phyloP scores from a whole-genome alignment of 2,797 vertebrate species.

The Gadopsis bispinosus region DNA sequence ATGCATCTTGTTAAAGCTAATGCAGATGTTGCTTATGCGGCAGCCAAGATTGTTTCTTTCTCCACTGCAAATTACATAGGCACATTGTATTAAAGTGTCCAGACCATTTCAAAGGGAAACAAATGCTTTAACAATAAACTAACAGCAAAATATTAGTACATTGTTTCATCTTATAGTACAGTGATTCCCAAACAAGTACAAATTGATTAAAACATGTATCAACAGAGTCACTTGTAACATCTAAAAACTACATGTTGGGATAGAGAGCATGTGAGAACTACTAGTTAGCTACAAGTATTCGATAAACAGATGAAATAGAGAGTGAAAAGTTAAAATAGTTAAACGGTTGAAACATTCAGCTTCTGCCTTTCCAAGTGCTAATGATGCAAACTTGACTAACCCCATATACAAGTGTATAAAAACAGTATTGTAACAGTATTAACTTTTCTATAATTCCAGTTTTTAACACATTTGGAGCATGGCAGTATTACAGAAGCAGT shows the following conservation, averaged over 20 bases:
- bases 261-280: neutral
- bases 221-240: neutral
- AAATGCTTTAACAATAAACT: neutral
- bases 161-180: neutral
- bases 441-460: neutral
- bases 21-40: conserved; percentile 29
- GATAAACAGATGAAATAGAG: neutral
- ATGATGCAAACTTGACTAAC: neutral
- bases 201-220: neutral
- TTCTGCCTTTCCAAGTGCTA: neutral
- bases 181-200: neutral
- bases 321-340: neutral
- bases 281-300: neutral
- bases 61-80: neutral
- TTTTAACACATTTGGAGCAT: neutral
- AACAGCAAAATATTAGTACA: neutral
- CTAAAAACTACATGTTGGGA: no score
- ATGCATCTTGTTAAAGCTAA: conserved; percentile 19
- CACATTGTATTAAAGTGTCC: neutral
- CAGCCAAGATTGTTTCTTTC: neutral
- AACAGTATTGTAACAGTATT: neutral
- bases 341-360: neutral
- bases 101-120: neutral
- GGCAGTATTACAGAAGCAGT: neutral
- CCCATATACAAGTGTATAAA: neutral